A percentile compares a stretch with the other conserved stretches of the same genome.
Evolutionary conservation across 2,888 invertebrate genomes (phyloP).

Genomic region (Drosophila subsilvestris): DNA sequence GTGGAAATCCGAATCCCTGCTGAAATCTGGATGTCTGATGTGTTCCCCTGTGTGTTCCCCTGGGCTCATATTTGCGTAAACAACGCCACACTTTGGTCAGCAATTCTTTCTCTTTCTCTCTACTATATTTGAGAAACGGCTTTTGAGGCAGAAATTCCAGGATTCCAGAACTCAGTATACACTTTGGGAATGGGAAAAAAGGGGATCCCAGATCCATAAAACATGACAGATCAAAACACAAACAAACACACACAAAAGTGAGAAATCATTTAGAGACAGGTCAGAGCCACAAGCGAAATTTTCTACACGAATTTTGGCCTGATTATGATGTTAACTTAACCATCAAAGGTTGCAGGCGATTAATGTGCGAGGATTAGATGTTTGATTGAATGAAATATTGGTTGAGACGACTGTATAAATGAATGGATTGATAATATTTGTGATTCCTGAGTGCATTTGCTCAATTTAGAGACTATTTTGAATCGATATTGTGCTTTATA

Average conservation of each 20-base stretch:
- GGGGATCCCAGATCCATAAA: background rate
- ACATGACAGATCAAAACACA: background rate
- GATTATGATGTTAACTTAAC: background rate
- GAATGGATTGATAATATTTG: no score
- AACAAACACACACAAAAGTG: slow-evolving; percentile 12
- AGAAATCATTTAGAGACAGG: slow-evolving; percentile 30
- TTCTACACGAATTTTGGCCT: background rate
- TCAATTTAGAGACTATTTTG: background rate
- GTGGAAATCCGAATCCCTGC: slow-evolving; percentile 26
- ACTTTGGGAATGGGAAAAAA: background rate
- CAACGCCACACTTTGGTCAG: slow-evolving; percentile 63
- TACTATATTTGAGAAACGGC: slow-evolving; percentile 28
- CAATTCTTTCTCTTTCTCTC: slow-evolving; percentile 3
- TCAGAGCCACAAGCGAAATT: background rate
- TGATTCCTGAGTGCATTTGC: background rate
- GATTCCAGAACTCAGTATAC: slow-evolving; percentile 9
- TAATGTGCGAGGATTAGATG: no score
- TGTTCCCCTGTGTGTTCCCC: background rate
- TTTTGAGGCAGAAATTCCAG: background rate
- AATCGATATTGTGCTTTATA: background rate
- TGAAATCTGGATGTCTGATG: background rate
- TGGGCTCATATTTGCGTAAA: slow-evolving; percentile 51
- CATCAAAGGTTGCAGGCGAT: background rate
- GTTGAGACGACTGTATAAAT: no score
- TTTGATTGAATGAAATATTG: no score